A percentile compares a stretch with the other conserved stretches of the same genome.
Evolutionary conservation across 92 coral and sea anemone species (phyloP).

Genomic region (Palythoa heliodiscus): DNA sequence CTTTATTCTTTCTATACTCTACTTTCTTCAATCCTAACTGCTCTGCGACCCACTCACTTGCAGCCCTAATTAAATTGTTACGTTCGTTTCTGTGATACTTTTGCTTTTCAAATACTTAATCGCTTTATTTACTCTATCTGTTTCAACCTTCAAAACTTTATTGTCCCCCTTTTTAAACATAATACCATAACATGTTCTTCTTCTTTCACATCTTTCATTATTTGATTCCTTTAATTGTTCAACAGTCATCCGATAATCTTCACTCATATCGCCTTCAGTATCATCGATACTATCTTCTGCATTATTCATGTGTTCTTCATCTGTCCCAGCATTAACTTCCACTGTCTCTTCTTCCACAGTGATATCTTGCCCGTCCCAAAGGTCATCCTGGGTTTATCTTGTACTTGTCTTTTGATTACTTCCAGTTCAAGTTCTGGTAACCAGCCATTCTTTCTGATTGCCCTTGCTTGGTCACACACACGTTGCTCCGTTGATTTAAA

Average conservation of each 20-base stretch:
- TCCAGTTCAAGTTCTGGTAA: background rate
- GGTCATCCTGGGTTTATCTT: background rate
- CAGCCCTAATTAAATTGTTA: no score
- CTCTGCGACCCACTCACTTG: no score
- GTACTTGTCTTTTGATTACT: background rate
- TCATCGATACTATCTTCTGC: constrained; percentile 20
- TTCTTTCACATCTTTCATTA: background rate
- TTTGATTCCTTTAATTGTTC: constrained; percentile 8
- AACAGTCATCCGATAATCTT: constrained; percentile 13
- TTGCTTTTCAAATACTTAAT: background rate
- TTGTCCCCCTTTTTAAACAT: constrained; percentile 14
- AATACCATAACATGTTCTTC: background rate
- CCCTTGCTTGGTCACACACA: no score
- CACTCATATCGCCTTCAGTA: constrained; percentile 18
- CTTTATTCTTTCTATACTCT: no score
- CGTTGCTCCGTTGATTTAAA: background rate
- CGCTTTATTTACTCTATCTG: constrained; percentile 20
- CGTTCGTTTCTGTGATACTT: no score
- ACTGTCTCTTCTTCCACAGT: background rate
- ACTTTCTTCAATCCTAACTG: no score
- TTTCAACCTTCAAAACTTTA: constrained; percentile 27
- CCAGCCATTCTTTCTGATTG: no score
- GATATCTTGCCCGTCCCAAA: background rate
- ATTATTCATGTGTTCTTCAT: background rate
- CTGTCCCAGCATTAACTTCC: background rate